Percentiles rank a stretch among this genome's conserved stretches.
phyloP scores from a whole-genome alignment of 2,113 vertebrate species.

The Calidris pugnax region DNA sequence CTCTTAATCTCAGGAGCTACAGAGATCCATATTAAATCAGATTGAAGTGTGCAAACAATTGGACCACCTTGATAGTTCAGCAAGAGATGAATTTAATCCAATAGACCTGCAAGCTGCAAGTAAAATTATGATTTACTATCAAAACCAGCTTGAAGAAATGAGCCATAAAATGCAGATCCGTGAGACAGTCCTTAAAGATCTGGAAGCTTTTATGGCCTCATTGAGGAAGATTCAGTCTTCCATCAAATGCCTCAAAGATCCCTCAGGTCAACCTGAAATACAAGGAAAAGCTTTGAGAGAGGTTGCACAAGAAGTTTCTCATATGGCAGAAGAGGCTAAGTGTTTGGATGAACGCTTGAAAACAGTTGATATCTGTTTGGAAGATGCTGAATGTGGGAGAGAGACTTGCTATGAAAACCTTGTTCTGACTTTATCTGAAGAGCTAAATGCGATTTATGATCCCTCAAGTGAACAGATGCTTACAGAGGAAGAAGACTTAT shows the following conservation, averaged over 20 bases:
- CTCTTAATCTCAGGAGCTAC: conserved; percentile 63
- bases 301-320: conserved; percentile 70
- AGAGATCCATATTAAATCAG: conserved; percentile 70
- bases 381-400: conserved; percentile 69
- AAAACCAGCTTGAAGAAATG: conserved; percentile 80
- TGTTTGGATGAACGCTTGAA: conserved; percentile 81
- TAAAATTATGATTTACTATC: conserved; percentile 76
- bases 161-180: conserved; percentile 76
- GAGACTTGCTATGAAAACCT: conserved; percentile 82
- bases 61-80: conserved; percentile 68
- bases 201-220: conserved; percentile 85
- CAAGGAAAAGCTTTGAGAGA: conserved; percentile 59
- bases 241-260: conserved; percentile 33
- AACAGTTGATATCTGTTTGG: conserved; percentile 70
- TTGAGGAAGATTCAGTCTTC: conserved; percentile 77
- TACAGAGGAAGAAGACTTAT: conserved; percentile 67
- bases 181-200: conserved; percentile 76
- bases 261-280: conserved; percentile 12
- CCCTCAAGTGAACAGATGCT: conserved; percentile 54
- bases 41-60: conserved; percentile 79
- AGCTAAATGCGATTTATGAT: conserved; percentile 25
- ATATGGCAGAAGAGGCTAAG: conserved; percentile 80
- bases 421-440: conserved; percentile 66
- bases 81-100: conserved; percentile 74
- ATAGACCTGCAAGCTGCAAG: conserved; percentile 76